A percentile compares a stretch with the other conserved stretches of the same genome.
phyloP scores from a whole-genome alignment of 2,113 vertebrate genomes.

The Tenebrosternarchus preto region DNA sequence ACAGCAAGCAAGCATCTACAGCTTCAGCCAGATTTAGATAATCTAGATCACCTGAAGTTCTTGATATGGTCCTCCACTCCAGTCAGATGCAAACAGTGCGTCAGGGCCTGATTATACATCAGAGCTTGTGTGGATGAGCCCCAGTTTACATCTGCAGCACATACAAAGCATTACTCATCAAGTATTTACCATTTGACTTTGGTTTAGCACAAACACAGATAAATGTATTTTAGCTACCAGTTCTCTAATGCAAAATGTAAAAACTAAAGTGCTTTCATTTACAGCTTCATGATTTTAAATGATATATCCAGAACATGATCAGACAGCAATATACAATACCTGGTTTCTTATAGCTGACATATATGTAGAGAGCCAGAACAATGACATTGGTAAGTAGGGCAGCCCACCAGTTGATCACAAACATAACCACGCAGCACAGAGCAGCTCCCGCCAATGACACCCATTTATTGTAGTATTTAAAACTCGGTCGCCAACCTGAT shows the following conservation, averaged over 20 bases:
- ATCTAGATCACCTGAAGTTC: constrained; percentile 86
- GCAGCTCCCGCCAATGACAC: constrained; percentile 89
- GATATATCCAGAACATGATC: no score
- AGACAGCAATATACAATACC: constrained; percentile 66
- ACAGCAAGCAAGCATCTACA: background rate
- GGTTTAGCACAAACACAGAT: background rate
- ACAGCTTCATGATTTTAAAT: background rate
- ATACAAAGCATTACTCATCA: background rate
- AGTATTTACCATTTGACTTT: background rate
- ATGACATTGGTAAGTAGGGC: constrained; percentile 92
- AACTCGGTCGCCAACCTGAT: constrained; percentile 95
- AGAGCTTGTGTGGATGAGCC: constrained; percentile 96
- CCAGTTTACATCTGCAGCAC: constrained; percentile 91
- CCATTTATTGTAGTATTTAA: constrained; percentile 98
- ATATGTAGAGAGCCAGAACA: constrained; percentile 93
- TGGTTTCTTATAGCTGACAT: constrained; percentile 97
- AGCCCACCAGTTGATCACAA: constrained; percentile 98
- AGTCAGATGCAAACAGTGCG: constrained; percentile 88
- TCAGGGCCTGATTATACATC: constrained; percentile 91
- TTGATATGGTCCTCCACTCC: constrained; percentile 96
- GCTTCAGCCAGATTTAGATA: background rate
- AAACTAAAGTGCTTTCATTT: background rate
- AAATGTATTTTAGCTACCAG: background rate
- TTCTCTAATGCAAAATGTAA: background rate
- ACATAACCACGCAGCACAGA: constrained; percentile 95